Evolutionary conservation across 2,113 vertebrate species (phyloP).

Genomic region (Donacobius atricapilla): DNA sequence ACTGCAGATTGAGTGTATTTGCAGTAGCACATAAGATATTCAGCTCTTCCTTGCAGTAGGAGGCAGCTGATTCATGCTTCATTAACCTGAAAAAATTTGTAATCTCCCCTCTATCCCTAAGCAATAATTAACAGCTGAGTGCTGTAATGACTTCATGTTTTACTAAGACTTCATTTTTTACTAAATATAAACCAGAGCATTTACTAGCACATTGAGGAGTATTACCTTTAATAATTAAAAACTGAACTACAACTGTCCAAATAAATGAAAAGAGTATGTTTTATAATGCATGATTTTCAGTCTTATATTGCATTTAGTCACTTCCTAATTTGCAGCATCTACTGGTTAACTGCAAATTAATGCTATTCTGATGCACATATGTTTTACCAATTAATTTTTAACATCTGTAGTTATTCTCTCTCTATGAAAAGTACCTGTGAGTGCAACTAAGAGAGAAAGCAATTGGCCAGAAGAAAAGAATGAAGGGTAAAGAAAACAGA

Average conservation of each 20-base stretch:
- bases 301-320: constrained; percentile 1
- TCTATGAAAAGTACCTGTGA: not conserved
- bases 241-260: constrained; percentile 42
- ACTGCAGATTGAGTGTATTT: not conserved
- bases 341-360: constrained; percentile 22
- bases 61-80: constrained; percentile 40
- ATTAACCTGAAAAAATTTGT: constrained; percentile 49
- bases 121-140: constrained; percentile 60
- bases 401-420: not conserved
- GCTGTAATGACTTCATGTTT: constrained; percentile 51
- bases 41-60: not conserved
- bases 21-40: not conserved
- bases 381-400: constrained; percentile 3
- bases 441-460: not conserved
- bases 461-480: not conserved
- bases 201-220: constrained; percentile 23
- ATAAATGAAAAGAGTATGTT: constrained; percentile 46
- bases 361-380: not conserved
- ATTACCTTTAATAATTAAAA: constrained; percentile 61
- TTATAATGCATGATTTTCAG: constrained; percentile 14
- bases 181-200: constrained; percentile 37
- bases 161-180: constrained; percentile 51
- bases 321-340: constrained; percentile 29
- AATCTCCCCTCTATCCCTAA: constrained; percentile 43
- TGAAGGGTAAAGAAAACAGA: not conserved